Evolutionary conservation across 1,140 invertebrate genomes (phyloP).

Genomic region (Brachionus rubens): DNA sequence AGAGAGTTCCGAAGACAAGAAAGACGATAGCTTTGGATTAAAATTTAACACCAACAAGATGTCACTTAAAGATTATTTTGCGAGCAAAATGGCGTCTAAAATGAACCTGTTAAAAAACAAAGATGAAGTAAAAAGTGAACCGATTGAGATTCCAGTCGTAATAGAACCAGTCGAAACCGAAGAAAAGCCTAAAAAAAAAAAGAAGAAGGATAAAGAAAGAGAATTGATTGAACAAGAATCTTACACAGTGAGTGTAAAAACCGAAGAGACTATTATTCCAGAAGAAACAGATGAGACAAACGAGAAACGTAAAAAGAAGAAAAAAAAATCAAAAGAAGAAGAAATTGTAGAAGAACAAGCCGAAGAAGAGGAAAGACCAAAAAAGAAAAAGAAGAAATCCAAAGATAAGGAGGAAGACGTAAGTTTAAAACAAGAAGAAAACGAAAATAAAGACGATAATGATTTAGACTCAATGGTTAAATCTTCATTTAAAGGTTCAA

Average conservation of each 20-base stretch:
- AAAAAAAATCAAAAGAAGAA: neutral
- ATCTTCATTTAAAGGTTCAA: slow-evolving; percentile 44
- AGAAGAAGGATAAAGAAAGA: neutral
- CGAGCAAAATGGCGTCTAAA: slow-evolving; percentile 44
- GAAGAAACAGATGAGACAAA: neutral
- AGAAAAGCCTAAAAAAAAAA: neutral
- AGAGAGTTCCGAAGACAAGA: neutral
- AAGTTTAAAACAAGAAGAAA: neutral
- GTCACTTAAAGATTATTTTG: slow-evolving; percentile 28
- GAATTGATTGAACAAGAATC: neutral
- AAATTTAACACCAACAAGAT: slow-evolving; percentile 38
- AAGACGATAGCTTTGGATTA: neutral
- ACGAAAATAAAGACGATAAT: neutral
- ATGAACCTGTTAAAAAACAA: neutral
- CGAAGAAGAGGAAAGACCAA: neutral
- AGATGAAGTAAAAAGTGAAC: slow-evolving; percentile 25
- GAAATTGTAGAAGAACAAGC: neutral
- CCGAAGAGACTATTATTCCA: neutral
- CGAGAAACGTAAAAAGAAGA: neutral
- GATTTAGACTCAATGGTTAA: slow-evolving; percentile 14
- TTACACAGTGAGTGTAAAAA: neutral
- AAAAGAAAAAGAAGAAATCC: slow-evolving; percentile 41
- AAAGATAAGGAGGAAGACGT: slow-evolving; percentile 3
- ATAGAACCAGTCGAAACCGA: neutral
- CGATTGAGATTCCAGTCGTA: neutral